These are phyloP conservation scores for Pygmarrhopalites habei DNA, from an alignment of 1,140 invertebrate genomes.

Conservation along the genomic window DNA sequence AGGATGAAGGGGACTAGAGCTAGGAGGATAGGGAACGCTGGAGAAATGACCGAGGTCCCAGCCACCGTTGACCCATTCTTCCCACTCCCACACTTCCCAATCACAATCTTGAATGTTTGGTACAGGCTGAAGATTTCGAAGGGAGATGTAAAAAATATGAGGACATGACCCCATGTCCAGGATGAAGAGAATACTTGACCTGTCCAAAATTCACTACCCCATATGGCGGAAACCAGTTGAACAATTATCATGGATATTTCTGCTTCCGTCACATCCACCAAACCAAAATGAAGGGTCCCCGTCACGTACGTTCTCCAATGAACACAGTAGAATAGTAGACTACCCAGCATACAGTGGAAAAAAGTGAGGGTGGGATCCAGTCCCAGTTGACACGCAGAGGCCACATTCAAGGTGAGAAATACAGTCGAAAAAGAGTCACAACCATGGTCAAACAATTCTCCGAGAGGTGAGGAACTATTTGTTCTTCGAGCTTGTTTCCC, in stretches of 20 bases:
- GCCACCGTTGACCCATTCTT: constrained; percentile 90
- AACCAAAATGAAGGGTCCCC: constrained; percentile 83
- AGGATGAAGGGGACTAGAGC: constrained; percentile 86
- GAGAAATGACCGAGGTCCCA: constrained; percentile 94
- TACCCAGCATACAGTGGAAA: constrained; percentile 86
- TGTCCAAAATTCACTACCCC: constrained; percentile 80
- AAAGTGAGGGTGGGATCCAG: constrained; percentile 87
- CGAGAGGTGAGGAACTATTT: constrained; percentile 78
- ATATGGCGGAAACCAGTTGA: constrained; percentile 75
- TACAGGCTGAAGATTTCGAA: constrained; percentile 35
- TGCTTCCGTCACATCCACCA: constrained; percentile 96
- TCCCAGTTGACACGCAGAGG: constrained; percentile 83
- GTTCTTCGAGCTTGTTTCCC: constrained; percentile 99
- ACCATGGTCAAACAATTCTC: constrained; percentile 99
- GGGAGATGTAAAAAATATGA: constrained; percentile 14
- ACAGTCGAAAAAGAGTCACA: constrained; percentile 94
- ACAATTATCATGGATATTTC: constrained; percentile 88
- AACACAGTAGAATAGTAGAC: constrained; percentile 93
- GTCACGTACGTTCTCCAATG: constrained; percentile 99
- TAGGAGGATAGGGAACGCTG: constrained; percentile 84
- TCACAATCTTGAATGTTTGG: constrained; percentile 48
- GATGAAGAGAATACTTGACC: constrained; percentile 55
- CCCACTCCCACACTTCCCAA: constrained; percentile 65
- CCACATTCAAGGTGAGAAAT: constrained; percentile 89
- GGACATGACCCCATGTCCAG: constrained; percentile 19